Base-by-base conservation (phyloP, 92 coral and sea anemone species). In the Paragorgia papillata region DNA sequence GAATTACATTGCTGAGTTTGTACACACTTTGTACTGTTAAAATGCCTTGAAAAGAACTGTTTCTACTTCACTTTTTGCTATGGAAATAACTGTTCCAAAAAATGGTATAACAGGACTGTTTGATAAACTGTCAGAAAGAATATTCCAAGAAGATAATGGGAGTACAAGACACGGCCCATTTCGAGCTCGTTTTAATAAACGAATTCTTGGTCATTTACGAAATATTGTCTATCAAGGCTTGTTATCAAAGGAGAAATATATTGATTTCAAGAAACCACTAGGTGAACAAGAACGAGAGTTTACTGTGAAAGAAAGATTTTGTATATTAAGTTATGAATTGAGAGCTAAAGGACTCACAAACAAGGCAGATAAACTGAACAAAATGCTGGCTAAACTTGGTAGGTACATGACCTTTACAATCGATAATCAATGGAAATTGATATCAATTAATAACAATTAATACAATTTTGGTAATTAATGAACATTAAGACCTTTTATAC, bases 51-150 rank as follows among this genome's bases (percentile, higher is more conserved):
- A n/a, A n/a, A n/a, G n/a, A 2, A 15, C 53, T 46, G 12, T 46
- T 46, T 46, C n/a, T 2, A 46, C 2, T 46, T 46, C n/a, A n/a
- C n/a, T 6, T 31, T n/a, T 66, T 44, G 75, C 37, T 9, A 68
- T 68, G 75, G 75, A 68, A 44, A 68, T 44, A 46, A 49, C 44
- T 57, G 54, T 68, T 34, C 60, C 75, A 44, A 20, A 68, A 21
- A 25, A 49, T 21, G 35, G 58, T 0, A 49, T 68, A 68, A 68
- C 40, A 37, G 50, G 40, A 26, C 15, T 68, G 50, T 20, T 68
- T 28, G 39, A 48, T 29, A 68, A 68, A 22, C 75, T 68, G 0
- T 46, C 58, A 44, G 60, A 68, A 59, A 68, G 29, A 29, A 68
- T 68, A 68, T 68, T 68, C 24, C 25, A 34, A 46, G 75, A 46